Evolutionary conservation across 2,113 vertebrate species (phyloP), one percentile per base, ranked within the genome.

Genomic region (Tychaedon coryphoeus): DNA sequence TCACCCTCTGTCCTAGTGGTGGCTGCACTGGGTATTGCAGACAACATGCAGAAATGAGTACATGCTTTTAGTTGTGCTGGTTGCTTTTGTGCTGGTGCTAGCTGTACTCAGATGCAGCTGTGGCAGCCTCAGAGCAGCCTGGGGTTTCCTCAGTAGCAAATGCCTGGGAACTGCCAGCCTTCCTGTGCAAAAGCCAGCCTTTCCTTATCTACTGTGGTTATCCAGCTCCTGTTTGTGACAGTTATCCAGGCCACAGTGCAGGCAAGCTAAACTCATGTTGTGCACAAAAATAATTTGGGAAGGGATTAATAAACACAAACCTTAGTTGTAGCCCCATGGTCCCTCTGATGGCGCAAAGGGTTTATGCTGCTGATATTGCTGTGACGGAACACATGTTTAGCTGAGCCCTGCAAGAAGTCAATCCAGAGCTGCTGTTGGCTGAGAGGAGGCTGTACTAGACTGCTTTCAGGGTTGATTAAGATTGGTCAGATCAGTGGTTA

Each of bases 1-100:
- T 5, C 0, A 0, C 5, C 7, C 4, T 64, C 22, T 62, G 5
- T 57, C 19, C 50, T 36, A 24, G 5, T 70, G 45, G 17, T 76
- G 31, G 13, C 48, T 76, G 22, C 58, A 53, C 7, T 23, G 12
- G 12, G 5, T 17, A 34, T 26, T 5, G 2, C 34, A 45, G 10
- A 8, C 7, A 62, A 23, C 12, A 8, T 17, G 23, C 5, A 60
- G n/a, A 34, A 85, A 48, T 10, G 12, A 70, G 9, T 12, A 19
- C 1, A 1, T 20, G 19, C 5, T 77, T 6, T 53, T 9, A 42
- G 23, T 45, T 76, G 19, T 72, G 58, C 19, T 54, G 6, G 17
- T 84, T 58, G 53, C 3, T 57, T 61, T 70, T 50, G 8, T 34
- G 72, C 47, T 34, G 14, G 5, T 28, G 19, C 31, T 70, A 33